phyloP scores from a whole-genome alignment of 2,888 invertebrate species.

The Poecilus cupreus region DNA sequence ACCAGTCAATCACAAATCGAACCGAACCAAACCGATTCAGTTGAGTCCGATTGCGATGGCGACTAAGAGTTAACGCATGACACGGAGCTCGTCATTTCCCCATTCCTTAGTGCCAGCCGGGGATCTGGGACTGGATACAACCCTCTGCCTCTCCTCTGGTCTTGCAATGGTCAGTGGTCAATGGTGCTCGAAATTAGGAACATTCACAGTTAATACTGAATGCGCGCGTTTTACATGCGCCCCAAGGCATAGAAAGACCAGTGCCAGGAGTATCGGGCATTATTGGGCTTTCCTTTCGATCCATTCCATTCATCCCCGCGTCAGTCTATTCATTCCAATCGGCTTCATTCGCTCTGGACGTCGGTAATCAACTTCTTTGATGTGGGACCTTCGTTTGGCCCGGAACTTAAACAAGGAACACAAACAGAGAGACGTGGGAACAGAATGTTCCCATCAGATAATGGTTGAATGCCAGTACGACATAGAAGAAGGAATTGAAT shows the following conservation, averaged over 20 bases:
- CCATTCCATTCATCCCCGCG: constrained; percentile 51
- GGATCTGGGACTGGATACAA: constrained; percentile 45
- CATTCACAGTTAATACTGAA: constrained; percentile 36
- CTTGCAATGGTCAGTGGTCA: constrained; percentile 29
- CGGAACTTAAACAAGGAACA: not conserved
- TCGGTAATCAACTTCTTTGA: not conserved
- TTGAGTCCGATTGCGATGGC: constrained; percentile 18
- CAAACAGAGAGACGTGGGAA: not conserved
- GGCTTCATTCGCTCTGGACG: not conserved
- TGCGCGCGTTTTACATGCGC: not conserved
- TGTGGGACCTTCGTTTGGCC: not conserved
- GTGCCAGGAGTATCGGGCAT: constrained; percentile 9
- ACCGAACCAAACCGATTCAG: not conserved
- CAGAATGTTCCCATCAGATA: not conserved
- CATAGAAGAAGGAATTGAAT: not conserved
- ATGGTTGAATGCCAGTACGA: constrained; percentile 19
- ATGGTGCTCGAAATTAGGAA: constrained; percentile 60
- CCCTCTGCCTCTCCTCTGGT: constrained; percentile 44
- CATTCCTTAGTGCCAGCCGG: constrained; percentile 34
- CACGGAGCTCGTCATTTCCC: constrained; percentile 26
- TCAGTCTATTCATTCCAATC: constrained; percentile 15
- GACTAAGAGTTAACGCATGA: constrained; percentile 25
- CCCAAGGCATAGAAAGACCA: constrained; percentile 6
- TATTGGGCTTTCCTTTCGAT: constrained; percentile 40
- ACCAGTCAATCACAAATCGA: constrained; percentile 13